phyloP scores from a whole-genome alignment of 2,113 vertebrate genomes.

The Chaetops frenatus region DNA sequence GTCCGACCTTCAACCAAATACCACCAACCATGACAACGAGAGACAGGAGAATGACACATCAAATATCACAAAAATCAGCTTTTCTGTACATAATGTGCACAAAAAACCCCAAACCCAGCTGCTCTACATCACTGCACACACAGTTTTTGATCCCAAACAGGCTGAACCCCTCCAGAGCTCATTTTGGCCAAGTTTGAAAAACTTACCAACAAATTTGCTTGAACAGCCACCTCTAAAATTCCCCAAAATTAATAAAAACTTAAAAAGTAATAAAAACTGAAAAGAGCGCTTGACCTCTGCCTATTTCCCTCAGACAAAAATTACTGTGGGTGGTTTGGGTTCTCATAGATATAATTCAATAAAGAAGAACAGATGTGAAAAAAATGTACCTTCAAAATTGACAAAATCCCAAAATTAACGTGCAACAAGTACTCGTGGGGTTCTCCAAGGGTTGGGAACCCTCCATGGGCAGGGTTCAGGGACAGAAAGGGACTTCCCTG shows the following conservation, averaged over 20 bases:
- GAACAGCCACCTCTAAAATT: not conserved
- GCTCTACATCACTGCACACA: fast-evolving
- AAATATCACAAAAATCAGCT: not conserved
- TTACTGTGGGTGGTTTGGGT: not conserved
- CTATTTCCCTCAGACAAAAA: not conserved
- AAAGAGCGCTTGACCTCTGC: not conserved
- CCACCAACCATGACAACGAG: no score
- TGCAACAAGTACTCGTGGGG: fast-evolving
- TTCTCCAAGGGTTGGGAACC: not conserved
- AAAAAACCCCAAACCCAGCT: not conserved
- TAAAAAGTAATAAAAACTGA: not conserved
- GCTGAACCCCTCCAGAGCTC: not conserved
- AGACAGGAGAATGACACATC: fast-evolving
- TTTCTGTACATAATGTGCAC: fast-evolving
- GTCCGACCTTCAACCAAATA: not conserved
- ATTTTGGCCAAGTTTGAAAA: not conserved
- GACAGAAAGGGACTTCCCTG: not conserved
- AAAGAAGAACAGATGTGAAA: not conserved
- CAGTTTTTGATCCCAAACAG: not conserved
- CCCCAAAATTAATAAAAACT: not conserved
- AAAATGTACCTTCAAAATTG: not conserved
- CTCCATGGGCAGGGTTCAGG: not conserved
- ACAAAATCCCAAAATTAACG: not conserved
- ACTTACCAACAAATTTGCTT: not conserved
- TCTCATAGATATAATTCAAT: not conserved